Evolutionary conservation across 2,888 invertebrate species (phyloP), one percentile per base, ranked within the genome.

Genomic region (Notodonta ziczac): DNA sequence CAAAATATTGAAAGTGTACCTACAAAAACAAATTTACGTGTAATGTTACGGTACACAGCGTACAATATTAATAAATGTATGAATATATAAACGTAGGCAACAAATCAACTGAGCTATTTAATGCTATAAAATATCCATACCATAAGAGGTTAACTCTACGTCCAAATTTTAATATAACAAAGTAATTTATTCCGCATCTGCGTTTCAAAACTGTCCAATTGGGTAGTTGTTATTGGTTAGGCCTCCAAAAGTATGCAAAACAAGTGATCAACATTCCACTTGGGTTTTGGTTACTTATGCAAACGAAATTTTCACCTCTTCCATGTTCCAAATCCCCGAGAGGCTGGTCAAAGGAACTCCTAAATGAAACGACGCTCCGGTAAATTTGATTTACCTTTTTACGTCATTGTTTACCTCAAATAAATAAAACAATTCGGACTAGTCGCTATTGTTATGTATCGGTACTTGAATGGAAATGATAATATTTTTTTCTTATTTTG

Each of bases 321-420:
- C 60, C 58, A 61, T 69, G 76, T 71, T 67, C 66, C 51, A 65
- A 72, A 66, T 61, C 70, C 70, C 40, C 16, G 62, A 55, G 70
- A 71, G 59, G 67, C 65, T 67, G 71, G 60, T 62, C 62, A 70
- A 76, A 74, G 66, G 58, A 70, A 74, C 70, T 70, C 67, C 58
- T 59, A 73, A 77, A 77, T 75, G 75, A 76, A 75, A 75, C 72
- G 71, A 70, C 69, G 69, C 68, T 67, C 66, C 67, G 63, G 61
- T 62, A 74, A 76, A 80, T 76, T 74, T 66, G 68, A 79, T 80
- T 78, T 80, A 74, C 72, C 72, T 76, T 78, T 73, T 71, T 70
- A 62, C 72, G 62, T 70, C 63, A 69, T 63, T 76, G 66, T 74
- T 77, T 77, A 67, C 65, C 53, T 4, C 50, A 59, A 60, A 63